Percentiles rank a stretch among this genome's conserved stretches.
Conservation (phyloP, 2,888 invertebrate genomes). For the Acrobasis consociella region DNA sequence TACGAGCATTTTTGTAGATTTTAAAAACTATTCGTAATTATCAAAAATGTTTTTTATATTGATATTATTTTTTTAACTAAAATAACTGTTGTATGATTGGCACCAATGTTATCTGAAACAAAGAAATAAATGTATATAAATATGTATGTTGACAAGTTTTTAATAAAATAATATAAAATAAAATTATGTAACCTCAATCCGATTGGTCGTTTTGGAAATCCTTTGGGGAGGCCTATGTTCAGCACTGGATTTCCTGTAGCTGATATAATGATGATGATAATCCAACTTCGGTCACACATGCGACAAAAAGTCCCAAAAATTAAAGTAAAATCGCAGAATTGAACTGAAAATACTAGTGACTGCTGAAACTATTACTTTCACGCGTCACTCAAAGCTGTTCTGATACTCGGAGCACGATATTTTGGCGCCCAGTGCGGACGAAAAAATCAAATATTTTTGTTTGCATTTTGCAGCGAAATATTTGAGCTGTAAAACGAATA, state of each 20-base stretch:
- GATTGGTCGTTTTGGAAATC: too few species aligned
- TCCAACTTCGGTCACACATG: too few species aligned
- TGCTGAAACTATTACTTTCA: slow-evolving; percentile 7
- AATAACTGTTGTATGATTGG: not conserved
- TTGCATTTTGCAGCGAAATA: not conserved
- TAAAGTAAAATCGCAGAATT: not conserved
- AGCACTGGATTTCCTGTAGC: too few species aligned
- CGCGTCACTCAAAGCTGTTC: slow-evolving; percentile 1
- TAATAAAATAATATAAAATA: too few species aligned
- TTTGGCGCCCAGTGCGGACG: not conserved
- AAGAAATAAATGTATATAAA: not conserved
- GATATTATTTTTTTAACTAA: not conserved
- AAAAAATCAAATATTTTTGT: not conserved
- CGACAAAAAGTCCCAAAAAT: not conserved
- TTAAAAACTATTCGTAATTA: not conserved
- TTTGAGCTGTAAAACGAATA: too few species aligned
- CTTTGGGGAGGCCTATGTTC: too few species aligned
- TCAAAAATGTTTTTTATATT: not conserved
- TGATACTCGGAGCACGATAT: not conserved
- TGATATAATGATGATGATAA: too few species aligned
- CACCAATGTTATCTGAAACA: slow-evolving; percentile 23
- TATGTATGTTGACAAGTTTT: too few species aligned
- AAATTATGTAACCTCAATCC: too few species aligned
- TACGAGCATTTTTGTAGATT: not conserved
- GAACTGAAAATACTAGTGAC: not conserved